Evolutionary conservation across 1,140 invertebrate species (phyloP).

Genomic region (Aricia agestis): DNA sequence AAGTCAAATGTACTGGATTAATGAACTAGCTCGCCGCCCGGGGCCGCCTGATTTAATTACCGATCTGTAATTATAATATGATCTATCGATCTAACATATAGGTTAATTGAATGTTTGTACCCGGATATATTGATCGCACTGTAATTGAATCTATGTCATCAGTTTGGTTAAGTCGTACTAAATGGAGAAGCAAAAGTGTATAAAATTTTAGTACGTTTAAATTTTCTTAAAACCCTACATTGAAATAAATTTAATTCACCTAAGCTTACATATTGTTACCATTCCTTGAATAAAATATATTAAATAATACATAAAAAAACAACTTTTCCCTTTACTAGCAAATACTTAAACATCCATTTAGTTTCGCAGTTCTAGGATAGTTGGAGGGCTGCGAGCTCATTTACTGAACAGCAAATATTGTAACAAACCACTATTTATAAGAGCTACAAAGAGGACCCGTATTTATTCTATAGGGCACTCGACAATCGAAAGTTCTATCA

Average conservation of each 20-base stretch:
- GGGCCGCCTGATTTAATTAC: conserved; percentile 30
- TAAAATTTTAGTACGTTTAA: no score
- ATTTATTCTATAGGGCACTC: conserved; percentile 29
- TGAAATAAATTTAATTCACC: no score
- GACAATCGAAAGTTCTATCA: conserved; percentile 23
- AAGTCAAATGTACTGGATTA: conserved; percentile 58
- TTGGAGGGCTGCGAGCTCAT: conserved; percentile 19
- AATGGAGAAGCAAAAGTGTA: no score
- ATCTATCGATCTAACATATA: conserved; percentile 18
- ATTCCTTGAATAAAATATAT: no score
- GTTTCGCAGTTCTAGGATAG: background rate
- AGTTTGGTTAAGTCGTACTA: no score
- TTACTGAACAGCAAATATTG: conserved; percentile 29
- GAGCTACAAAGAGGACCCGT: conserved; percentile 25
- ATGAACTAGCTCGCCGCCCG: conserved; percentile 18
- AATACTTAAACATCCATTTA: background rate
- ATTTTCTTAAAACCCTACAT: no score
- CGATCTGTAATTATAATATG: conserved; percentile 14
- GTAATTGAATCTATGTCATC: conserved; percentile 15
- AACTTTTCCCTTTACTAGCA: no score
- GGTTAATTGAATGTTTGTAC: conserved; percentile 40
- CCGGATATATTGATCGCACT: conserved; percentile 29
- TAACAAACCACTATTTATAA: conserved; percentile 31
- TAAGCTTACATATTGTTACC: no score
- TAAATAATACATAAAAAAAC: no score